Evolutionary conservation across 1,140 invertebrate species (phyloP).

Genomic region (Pomacea maculata): DNA sequence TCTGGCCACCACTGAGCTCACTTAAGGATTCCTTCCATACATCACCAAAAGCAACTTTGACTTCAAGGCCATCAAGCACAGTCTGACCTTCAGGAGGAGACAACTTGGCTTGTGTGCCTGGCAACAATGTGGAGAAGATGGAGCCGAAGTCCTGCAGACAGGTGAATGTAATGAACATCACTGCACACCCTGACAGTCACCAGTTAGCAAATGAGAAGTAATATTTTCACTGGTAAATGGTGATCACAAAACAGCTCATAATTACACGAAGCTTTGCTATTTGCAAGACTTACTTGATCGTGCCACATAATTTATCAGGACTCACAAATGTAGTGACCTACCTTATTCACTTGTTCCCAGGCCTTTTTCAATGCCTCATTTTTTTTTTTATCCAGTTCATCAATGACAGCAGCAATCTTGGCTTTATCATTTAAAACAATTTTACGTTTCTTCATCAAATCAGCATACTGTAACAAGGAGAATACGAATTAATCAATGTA

Average conservation of each 20-base stretch:
- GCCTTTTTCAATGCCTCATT: constrained; percentile 81
- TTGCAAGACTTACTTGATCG: background rate
- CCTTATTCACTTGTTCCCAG: constrained; percentile 76
- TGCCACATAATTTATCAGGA: background rate
- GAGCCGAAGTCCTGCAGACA: constrained; percentile 86
- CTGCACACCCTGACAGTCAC: too few relatives aligned
- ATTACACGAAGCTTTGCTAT: background rate
- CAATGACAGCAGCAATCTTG: constrained; percentile 81
- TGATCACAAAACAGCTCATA: background rate
- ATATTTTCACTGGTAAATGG: too few relatives aligned
- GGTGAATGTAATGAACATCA: too few relatives aligned
- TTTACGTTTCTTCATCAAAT: constrained; percentile 80
- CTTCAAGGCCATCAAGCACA: constrained; percentile 88
- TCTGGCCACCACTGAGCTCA: constrained; percentile 96
- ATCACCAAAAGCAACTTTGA: constrained; percentile 91
- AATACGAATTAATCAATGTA: background rate
- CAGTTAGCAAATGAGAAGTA: too few relatives aligned
- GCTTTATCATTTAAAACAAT: constrained; percentile 89
- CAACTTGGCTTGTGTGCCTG: constrained; percentile 87
- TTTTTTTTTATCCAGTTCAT: constrained; percentile 90
- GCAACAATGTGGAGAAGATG: constrained; percentile 91
- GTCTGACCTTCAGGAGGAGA: constrained; percentile 77
- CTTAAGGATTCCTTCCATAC: constrained; percentile 96
- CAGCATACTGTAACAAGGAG: constrained; percentile 72
- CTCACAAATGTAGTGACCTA: constrained; percentile 33